Base-by-base conservation (phyloP, 2,888 invertebrate genomes). In the Pandemis heparana region DNA sequence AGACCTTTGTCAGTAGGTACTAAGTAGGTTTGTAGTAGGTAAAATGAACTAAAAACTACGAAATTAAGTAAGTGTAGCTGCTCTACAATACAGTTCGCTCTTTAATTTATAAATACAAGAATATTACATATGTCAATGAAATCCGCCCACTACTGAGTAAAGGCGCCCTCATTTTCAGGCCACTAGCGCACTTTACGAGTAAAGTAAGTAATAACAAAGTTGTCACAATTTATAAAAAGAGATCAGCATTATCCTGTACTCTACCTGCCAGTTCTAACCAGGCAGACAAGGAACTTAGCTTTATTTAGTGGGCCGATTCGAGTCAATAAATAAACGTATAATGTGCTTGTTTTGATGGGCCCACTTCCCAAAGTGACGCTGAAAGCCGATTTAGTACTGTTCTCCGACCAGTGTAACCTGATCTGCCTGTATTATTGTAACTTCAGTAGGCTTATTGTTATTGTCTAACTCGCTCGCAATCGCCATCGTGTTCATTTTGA, bases 271-370 rank as follows among this genome's bases (percentile, higher is more conserved):
- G 32, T 32, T 56, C 12, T 23, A 23, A 5, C 1, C 12, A 56
- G 12, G 56, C 56, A 56, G 56, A 10, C 56, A 56, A 56, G 23
- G 23, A 56, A 23, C 56, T 56, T 12, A 18, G 23, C 23, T 23
- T 59, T 69, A 69, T 73, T 73, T 46, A 56, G 68, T 48, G 46
- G 18, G 48, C 14, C 48, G 73, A 68, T 67, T 72, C 75, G 74
- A 69, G 71, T 71, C 75, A 67, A 81, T 82, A 80, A 81, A 81
- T 79, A 80, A 79, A 75, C 75, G 68, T 32, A 74, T 83, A 82
- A 83, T 83, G 81, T 83, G 80, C 78, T 83, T 84, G 82, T 85
- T 84, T 83, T 83, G 83, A 81, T 82, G 78, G 79, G 81, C 78
- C 80, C 79, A 82, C 80, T 82, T 81, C 78, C 79, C 77, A 75